Conservation (phyloP, 2,888 invertebrate species). For the Catocala nupta region DNA sequence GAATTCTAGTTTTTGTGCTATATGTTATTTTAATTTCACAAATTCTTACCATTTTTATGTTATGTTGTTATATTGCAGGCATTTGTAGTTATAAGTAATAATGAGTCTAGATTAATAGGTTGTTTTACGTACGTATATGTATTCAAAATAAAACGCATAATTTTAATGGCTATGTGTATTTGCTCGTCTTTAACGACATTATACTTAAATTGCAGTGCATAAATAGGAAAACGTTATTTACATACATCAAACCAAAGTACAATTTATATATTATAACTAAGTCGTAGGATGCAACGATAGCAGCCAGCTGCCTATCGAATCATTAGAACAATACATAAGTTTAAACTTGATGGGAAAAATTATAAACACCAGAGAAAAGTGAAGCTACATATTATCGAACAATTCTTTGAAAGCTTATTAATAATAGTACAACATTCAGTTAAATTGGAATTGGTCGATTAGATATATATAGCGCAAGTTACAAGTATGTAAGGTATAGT, state of each 20-base stretch:
- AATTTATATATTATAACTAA: constrained; percentile 31
- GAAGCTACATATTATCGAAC: neutral
- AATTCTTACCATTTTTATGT: too few relatives aligned
- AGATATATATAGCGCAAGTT: neutral
- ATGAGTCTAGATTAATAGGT: too few relatives aligned
- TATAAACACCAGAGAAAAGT: constrained; percentile 12
- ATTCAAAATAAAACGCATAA: constrained; percentile 61
- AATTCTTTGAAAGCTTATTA: neutral
- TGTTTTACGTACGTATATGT: too few relatives aligned
- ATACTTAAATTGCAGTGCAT: constrained; percentile 78
- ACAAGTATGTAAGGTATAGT: neutral
- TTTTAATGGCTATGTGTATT: constrained; percentile 72
- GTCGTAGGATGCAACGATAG: constrained; percentile 30
- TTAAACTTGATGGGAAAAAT: constrained; percentile 41
- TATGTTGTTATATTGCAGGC: too few relatives aligned
- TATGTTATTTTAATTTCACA: too few relatives aligned
- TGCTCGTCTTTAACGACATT: constrained; percentile 68
- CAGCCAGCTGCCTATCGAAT: constrained; percentile 48
- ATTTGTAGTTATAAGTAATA: too few relatives aligned
- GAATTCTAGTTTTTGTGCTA: too few relatives aligned
- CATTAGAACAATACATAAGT: constrained; percentile 25
- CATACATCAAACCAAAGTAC: constrained; percentile 58
- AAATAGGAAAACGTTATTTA: constrained; percentile 84
- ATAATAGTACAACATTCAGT: constrained; percentile 4
- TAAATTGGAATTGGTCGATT: constrained; percentile 5